Evolutionary conservation across 2,888 invertebrate species (phyloP).

Genomic region (Pterostichus madidus): DNA sequence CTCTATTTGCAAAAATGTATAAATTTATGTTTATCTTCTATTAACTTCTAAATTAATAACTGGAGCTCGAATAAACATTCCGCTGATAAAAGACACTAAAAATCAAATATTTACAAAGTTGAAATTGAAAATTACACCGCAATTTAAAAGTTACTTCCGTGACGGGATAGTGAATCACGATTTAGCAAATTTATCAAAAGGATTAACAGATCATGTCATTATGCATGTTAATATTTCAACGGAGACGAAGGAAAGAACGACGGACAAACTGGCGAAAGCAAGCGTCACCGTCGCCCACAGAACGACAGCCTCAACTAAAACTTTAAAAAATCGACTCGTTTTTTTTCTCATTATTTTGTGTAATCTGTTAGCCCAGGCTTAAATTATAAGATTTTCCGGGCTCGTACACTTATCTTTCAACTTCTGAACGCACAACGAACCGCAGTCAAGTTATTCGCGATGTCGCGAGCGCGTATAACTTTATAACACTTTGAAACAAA

Average conservation of each 20-base stretch:
- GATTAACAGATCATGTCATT: conserved; percentile 24
- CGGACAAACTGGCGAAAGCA: neutral
- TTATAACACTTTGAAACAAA: conserved; percentile 63
- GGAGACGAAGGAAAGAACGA: neutral
- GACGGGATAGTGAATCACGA: neutral
- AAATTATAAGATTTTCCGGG: conserved; percentile 59
- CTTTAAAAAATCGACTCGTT: conserved; percentile 30
- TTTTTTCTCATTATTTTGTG: conserved; percentile 55
- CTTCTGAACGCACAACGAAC: conserved; percentile 26
- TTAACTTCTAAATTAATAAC: conserved; percentile 10
- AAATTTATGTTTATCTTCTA: conserved; percentile 15
- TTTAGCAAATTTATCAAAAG: conserved; percentile 22
- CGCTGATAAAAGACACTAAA: conserved; percentile 9
- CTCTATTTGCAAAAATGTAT: conserved; percentile 5
- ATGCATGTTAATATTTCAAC: conserved; percentile 33
- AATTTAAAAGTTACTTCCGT: conserved; percentile 8
- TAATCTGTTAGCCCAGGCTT: conserved; percentile 61
- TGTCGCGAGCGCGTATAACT: conserved; percentile 47
- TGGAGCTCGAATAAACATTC: neutral
- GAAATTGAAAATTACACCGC: conserved; percentile 6
- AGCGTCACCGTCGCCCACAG: neutral
- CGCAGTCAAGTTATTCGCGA: conserved; percentile 23
- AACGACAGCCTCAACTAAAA: conserved; percentile 18
- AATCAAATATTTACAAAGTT: neutral
- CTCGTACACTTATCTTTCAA: conserved; percentile 50